These are phyloP conservation scores for Torymus aiolomorphi DNA, from an alignment of 2,888 invertebrate genomes.

Conservation along the genomic window DNA sequence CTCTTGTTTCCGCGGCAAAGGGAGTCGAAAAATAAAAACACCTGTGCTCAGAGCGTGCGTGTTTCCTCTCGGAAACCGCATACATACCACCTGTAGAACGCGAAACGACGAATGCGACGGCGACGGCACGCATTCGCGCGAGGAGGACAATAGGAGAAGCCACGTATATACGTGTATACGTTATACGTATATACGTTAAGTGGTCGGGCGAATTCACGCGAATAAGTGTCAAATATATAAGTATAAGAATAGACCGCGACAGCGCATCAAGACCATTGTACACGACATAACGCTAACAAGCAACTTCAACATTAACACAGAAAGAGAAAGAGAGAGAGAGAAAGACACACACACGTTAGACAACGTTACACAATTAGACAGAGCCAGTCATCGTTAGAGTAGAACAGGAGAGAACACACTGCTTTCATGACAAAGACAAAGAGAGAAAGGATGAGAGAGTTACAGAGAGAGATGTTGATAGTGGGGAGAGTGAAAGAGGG, in stretches of 20 bases:
- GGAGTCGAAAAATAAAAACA: too few species aligned
- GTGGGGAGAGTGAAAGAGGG: neutral
- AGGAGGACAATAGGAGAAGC: neutral
- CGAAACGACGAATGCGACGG: neutral
- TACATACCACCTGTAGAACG: slow-evolving; percentile 42
- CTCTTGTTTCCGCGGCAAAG: too few species aligned
- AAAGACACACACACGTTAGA: slow-evolving; percentile 35
- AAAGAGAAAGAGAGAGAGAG: neutral
- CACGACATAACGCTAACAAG: slow-evolving; percentile 45
- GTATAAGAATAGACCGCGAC: slow-evolving; percentile 5
- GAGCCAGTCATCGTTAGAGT: slow-evolving; percentile 29
- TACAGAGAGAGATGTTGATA: neutral
- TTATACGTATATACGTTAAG: neutral
- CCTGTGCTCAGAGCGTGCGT: too few species aligned
- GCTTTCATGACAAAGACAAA: too few species aligned
- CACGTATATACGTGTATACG: too few species aligned
- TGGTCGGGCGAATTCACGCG: slow-evolving; percentile 6
- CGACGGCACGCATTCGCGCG: neutral
- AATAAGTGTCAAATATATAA: neutral
- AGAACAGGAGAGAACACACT: neutral
- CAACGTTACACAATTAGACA: slow-evolving; percentile 38
- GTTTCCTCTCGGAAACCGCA: neutral
- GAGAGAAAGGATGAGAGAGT: neutral
- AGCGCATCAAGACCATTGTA: neutral
- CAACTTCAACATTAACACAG: slow-evolving; percentile 41